Base-by-base conservation (phyloP, 2,113 vertebrate species). In the Ailurus styani region DNA sequence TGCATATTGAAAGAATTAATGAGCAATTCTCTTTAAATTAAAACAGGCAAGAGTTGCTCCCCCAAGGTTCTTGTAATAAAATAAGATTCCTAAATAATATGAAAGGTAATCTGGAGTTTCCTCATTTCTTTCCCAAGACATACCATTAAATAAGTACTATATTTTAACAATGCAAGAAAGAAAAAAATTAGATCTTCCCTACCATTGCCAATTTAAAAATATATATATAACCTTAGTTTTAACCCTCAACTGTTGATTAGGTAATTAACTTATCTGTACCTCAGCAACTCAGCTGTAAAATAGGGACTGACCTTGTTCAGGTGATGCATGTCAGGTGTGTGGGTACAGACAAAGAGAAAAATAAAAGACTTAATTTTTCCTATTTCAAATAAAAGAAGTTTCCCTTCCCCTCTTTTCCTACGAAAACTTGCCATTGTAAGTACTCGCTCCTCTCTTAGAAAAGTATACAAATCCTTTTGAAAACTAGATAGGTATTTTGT, bases 1-100 rank as follows among this genome's bases (percentile, higher is more conserved):
- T 91, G 27, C 18, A 47, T 57, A 91, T 9, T 82, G 68, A 94
- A 93, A 94, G 34, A 88, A 93, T 93, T 87, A 97, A 95, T 86
- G 72, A 97, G 42, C 20, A 82, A 52, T 90, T 50, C 14, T 96
- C 68, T 95, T 90, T 86, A 94, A 90, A 94, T 92, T 92, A 96
- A 92, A 97, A 73, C 34, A 96, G 66, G 45, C 75, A 84, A 90
- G 68, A 82, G 47, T 89, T 96, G 94, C 23, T 94, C 60, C 77
- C 42, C 64, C 9, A 68, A 88, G 42, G 42, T 91, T 94, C 66
- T 95, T 78, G 4, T 11, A 87, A 77, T 66, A 87, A 86, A 93
- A 42, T 60, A 50, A 62, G 9, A 87, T 12, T 87, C 2, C 55
- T 96, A 93, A 82, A 40, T 60, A 93, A 97, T 57, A 72, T 34